Evolutionary conservation across 2,888 invertebrate species (phyloP).

Genomic region (Orthonevra nobilis): DNA sequence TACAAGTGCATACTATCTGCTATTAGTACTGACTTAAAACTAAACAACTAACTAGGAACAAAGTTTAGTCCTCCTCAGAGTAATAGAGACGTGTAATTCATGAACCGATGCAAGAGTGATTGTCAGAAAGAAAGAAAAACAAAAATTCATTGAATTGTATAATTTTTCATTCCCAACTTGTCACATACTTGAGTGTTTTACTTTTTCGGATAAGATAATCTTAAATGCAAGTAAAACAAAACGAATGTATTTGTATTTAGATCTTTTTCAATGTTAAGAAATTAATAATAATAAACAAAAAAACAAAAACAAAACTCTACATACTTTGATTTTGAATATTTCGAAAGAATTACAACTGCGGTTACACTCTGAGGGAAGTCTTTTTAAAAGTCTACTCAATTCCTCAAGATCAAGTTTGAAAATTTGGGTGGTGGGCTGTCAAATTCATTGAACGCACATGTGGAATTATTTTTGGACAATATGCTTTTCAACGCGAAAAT

Average conservation of each 20-base stretch:
- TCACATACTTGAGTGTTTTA: conserved; percentile 21
- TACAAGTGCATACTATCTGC: too few relatives aligned
- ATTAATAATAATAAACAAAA: conserved; percentile 48
- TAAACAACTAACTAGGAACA: conserved; percentile 48
- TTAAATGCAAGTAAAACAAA: conserved; percentile 51
- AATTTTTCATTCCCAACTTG: conserved; percentile 18
- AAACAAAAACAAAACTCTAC: conserved; percentile 26
- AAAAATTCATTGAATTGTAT: conserved; percentile 20
- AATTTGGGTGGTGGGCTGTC: too few relatives aligned
- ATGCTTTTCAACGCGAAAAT: too few relatives aligned
- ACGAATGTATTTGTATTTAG: conserved; percentile 65
- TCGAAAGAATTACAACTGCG: too few relatives aligned
- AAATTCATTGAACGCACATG: too few relatives aligned
- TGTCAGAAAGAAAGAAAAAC: conserved; percentile 5
- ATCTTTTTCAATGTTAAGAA: conserved; percentile 65
- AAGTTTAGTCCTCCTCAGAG: conserved; percentile 28
- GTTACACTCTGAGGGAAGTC: too few relatives aligned
- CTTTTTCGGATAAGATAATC: conserved; percentile 39
- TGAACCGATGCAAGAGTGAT: conserved; percentile 23
- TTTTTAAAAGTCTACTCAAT: too few relatives aligned
- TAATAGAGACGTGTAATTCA: conserved; percentile 37
- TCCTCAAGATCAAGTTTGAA: too few relatives aligned
- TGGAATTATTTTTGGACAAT: too few relatives aligned
- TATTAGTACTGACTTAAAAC: conserved; percentile 54
- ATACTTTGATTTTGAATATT: too few relatives aligned